A percentile compares a stretch with the other conserved stretches of the same genome.
Evolutionary conservation across 2,113 vertebrate genomes (phyloP).

Genomic region (Lophotis ruficrista): DNA sequence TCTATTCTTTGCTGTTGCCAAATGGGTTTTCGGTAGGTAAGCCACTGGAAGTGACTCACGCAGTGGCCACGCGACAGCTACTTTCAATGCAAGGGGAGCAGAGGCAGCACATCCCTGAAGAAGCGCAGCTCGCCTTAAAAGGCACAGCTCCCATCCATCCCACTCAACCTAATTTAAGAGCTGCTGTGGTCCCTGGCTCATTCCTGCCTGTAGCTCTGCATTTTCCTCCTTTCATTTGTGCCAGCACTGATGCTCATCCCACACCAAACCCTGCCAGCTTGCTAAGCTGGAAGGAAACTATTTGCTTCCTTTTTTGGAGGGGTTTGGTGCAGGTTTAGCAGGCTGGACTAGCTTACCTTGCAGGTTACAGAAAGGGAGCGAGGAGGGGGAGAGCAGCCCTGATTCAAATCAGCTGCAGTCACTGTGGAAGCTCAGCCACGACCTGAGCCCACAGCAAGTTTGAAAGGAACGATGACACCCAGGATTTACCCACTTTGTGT

Average conservation of each 20-base stretch:
- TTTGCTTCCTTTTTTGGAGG: background rate
- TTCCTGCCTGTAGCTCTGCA: background rate
- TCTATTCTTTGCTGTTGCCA: background rate
- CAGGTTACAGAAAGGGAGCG: background rate
- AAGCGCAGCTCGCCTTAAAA: background rate
- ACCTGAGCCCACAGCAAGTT: background rate
- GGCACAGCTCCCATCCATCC: background rate
- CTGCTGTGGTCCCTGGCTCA: background rate
- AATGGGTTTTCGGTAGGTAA: background rate
- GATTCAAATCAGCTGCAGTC: background rate
- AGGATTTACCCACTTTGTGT: background rate
- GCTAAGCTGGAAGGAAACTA: background rate
- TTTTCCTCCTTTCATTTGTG: background rate
- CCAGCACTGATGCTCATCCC: background rate
- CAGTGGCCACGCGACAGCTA: background rate
- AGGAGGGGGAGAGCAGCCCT: background rate
- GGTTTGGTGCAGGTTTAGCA: background rate
- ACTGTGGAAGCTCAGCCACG: background rate
- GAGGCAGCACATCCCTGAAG: background rate
- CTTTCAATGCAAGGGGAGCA: background rate
- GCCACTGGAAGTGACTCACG: background rate
- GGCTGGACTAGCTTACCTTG: background rate
- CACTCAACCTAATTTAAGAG: background rate
- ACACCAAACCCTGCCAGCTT: background rate
- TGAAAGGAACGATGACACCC: accelerated